Conservation (phyloP, 1,140 invertebrate species). For the Drosophila nikananu region DNA sequence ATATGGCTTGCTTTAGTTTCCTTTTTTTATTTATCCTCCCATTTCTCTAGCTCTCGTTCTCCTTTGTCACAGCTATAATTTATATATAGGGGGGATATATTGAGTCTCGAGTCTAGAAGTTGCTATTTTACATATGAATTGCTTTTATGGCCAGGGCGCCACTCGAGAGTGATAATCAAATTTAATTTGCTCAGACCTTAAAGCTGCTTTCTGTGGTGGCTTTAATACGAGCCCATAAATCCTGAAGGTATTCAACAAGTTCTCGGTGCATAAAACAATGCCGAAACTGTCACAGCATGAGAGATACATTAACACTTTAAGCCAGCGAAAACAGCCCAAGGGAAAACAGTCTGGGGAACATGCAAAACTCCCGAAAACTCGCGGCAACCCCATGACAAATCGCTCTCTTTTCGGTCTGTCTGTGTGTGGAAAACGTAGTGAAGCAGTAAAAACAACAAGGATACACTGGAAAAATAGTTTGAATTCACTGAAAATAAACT, state of each 20-base stretch:
- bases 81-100: slow-evolving; percentile 28
- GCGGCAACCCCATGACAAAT: slow-evolving; percentile 64
- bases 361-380: slow-evolving; percentile 54
- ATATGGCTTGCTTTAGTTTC: slow-evolving; percentile 39
- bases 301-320: slow-evolving; percentile 68
- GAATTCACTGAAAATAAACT: neutral
- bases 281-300: slow-evolving; percentile 32
- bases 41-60: slow-evolving; percentile 15
- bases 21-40: slow-evolving; percentile 34
- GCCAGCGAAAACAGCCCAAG: slow-evolving; percentile 35
- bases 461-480: neutral
- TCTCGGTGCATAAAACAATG: slow-evolving; percentile 53
- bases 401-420: slow-evolving; percentile 27
- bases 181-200: slow-evolving; percentile 25
- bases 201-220: slow-evolving; percentile 6
- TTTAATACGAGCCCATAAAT: slow-evolving; percentile 28
- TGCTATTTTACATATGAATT: slow-evolving; percentile 41
- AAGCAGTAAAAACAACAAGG: slow-evolving; percentile 50
- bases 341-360: slow-evolving; percentile 39
- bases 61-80: slow-evolving; percentile 30
- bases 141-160: slow-evolving; percentile 7
- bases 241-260: slow-evolving; percentile 64
- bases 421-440: slow-evolving; percentile 56
- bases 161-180: slow-evolving; percentile 23
- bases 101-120: slow-evolving; percentile 7